These are phyloP conservation scores for Phylloscopus collybita DNA, from an alignment of 2,797 vertebrate genomes.

Conservation along the genomic window DNA sequence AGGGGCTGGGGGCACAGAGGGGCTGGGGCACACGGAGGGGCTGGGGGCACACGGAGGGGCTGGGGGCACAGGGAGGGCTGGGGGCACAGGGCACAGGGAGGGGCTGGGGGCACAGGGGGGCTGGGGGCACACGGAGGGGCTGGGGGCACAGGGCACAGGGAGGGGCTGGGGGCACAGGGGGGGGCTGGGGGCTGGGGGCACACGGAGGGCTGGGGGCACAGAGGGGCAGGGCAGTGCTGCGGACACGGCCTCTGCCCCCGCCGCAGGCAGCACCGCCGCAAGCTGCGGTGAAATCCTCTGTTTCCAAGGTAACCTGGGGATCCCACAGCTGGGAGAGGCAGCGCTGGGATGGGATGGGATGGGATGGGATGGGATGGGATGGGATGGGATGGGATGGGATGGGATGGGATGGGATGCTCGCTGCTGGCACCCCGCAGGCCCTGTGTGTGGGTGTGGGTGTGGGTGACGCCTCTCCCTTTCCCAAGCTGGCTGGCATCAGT, in stretches of 20 bases:
- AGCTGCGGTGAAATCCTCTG: background rate
- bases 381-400: background rate
- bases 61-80: too few species aligned
- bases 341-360: background rate
- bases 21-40: too few species aligned
- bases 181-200: too few species aligned
- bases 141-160: background rate
- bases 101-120: too few species aligned
- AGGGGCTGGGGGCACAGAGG: too few species aligned
- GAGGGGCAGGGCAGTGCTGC: background rate
- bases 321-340: background rate
- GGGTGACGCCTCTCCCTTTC: background rate
- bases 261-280: background rate
- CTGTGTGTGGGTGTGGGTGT: background rate
- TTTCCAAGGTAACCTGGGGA: slow-evolving; percentile 10
- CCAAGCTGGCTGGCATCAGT: background rate
- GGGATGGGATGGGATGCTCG: background rate
- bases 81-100: too few species aligned
- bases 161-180: too few species aligned
- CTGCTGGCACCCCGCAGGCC: background rate
- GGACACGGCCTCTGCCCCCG: background rate
- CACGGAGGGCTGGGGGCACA: background rate
- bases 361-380: background rate
- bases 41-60: too few species aligned
- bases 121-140: too few species aligned